A percentile compares a stretch with the other conserved stretches of the same genome.
Evolutionary conservation across 64 coral and sea anemone genomes (phyloP).

Genomic region (Astreopora myriophthalma): DNA sequence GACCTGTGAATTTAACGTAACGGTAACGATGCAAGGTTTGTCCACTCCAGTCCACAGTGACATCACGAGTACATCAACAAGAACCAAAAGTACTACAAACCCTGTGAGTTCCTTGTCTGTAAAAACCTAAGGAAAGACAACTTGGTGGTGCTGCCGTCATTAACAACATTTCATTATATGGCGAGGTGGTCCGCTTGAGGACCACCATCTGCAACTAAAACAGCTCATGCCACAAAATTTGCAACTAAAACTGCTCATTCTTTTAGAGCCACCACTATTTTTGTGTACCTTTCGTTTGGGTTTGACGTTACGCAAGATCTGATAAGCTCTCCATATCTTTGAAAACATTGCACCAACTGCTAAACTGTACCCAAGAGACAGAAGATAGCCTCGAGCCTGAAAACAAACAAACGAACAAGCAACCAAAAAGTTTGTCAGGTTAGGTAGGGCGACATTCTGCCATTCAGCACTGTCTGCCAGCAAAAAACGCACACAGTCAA

Average conservation of each 20-base stretch:
- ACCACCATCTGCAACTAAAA: too few species aligned
- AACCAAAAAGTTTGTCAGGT: too few species aligned
- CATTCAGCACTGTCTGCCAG: too few species aligned
- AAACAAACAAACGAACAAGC: neutral
- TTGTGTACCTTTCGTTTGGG: conserved; percentile 38
- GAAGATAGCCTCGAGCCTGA: conserved; percentile 40
- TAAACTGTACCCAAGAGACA: conserved; percentile 51
- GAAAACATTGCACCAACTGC: conserved; percentile 51
- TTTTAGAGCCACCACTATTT: neutral
- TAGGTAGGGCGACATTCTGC: too few species aligned
- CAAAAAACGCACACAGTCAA: too few species aligned
- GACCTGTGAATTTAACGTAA: conserved; percentile 31
- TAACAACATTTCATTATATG: too few species aligned
- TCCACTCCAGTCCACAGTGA: conserved; percentile 68
- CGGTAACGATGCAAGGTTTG: conserved; percentile 12
- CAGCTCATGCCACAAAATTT: too few species aligned
- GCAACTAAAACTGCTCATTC: too few species aligned
- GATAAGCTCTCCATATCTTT: conserved; percentile 49
- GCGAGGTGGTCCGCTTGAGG: too few species aligned
- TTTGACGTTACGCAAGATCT: conserved; percentile 48
- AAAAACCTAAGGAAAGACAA: conserved; percentile 11
- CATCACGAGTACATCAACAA: conserved; percentile 58
- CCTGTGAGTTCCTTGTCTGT: conserved; percentile 32
- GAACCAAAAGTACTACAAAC: conserved; percentile 20
- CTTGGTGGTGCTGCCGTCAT: too few species aligned